phyloP scores from a whole-genome alignment of 2,113 vertebrate genomes.

The Aldabrachelys gigantea region DNA sequence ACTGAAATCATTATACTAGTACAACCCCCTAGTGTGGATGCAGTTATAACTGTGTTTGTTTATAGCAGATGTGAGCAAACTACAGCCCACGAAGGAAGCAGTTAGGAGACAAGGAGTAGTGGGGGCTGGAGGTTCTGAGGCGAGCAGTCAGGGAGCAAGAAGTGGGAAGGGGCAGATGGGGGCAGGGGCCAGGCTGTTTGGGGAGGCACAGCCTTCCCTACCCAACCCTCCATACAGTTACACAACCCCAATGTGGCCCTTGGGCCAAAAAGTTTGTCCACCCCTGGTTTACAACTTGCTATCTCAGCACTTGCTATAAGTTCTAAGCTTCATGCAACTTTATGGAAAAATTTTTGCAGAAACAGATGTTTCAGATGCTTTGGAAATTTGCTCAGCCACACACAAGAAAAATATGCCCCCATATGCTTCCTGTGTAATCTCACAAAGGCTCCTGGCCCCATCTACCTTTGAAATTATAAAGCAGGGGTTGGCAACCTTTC shows the following conservation, averaged over 20 bases:
- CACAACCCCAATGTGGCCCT: no score
- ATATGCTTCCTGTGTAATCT: neutral
- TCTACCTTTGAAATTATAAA: neutral
- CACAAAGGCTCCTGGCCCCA: neutral
- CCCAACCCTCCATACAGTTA: no score
- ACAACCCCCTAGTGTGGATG: neutral
- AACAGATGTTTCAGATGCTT: neutral
- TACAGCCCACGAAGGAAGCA: no score
- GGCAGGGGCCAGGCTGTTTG: no score
- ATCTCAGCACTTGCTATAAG: slow-evolving; percentile 15
- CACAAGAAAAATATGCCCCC: neutral
- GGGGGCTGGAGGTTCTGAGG: no score
- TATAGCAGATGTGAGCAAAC: neutral
- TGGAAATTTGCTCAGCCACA: neutral
- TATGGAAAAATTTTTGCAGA: slow-evolving; percentile 2
- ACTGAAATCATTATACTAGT: neutral
- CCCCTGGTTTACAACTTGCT: neutral
- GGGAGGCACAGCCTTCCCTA: no score
- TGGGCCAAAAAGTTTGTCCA: no score
- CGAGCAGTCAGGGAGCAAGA: no score
- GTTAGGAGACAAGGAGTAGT: no score
- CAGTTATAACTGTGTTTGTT: fast-evolving
- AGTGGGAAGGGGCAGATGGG: no score
- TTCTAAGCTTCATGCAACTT: neutral
- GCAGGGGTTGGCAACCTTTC: neutral